Conservation (phyloP, 2,797 vertebrate species). For the Pseudomugil gertrudae region DNA sequence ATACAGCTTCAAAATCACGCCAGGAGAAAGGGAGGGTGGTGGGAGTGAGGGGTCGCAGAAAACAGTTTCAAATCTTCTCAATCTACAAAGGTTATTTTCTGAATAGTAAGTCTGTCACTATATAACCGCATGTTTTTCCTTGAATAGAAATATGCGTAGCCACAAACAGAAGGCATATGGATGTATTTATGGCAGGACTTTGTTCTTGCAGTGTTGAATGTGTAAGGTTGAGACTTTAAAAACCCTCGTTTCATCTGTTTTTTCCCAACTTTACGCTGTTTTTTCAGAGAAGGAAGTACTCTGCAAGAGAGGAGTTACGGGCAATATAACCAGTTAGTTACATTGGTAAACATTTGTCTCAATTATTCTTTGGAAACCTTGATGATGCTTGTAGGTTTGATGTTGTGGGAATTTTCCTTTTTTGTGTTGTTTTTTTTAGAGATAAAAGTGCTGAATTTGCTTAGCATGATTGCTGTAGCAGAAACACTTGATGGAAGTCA, state of each 20-base stretch:
- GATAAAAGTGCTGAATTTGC: slow-evolving; percentile 19
- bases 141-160: slow-evolving; percentile 80
- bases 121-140: slow-evolving; percentile 80
- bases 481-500: slow-evolving; percentile 47
- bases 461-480: slow-evolving; percentile 13
- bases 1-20: slow-evolving; percentile 66
- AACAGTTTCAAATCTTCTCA: slow-evolving; percentile 75
- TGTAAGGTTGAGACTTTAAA: slow-evolving; percentile 65
- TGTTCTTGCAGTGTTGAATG: slow-evolving; percentile 76
- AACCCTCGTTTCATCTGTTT: slow-evolving; percentile 65
- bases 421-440: background rate
- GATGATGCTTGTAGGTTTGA: slow-evolving; percentile 13
- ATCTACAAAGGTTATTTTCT: slow-evolving; percentile 81
- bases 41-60: slow-evolving; percentile 22
- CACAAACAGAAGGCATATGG: slow-evolving; percentile 83
- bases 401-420: slow-evolving; percentile 7
- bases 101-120: slow-evolving; percentile 78
- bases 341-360: slow-evolving; percentile 58
- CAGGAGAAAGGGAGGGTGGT: slow-evolving; percentile 40
- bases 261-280: slow-evolving; percentile 38
- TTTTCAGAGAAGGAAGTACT: slow-evolving; percentile 36
- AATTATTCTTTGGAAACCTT: slow-evolving; percentile 52
- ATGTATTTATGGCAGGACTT: slow-evolving; percentile 79
- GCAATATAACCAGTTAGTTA: slow-evolving; percentile 50
- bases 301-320: slow-evolving; percentile 55